Base-by-base conservation (phyloP, 2,113 vertebrate genomes). In the Hydrolagus affinis region DNA sequence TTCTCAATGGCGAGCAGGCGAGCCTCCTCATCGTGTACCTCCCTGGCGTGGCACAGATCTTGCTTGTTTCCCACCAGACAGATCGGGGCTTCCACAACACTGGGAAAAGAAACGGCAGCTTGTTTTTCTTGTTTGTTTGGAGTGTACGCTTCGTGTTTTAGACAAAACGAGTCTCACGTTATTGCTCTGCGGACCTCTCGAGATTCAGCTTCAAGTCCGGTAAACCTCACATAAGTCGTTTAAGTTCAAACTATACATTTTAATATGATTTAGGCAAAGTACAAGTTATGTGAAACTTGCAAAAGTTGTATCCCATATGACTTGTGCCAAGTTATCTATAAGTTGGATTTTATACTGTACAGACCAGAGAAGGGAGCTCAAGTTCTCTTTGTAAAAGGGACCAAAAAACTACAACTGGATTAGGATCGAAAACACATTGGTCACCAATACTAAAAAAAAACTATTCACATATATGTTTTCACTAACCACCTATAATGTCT, bases 11-110 rank as follows among this genome's bases (percentile, higher is more conserved):
- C 91, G 72, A 94, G 89, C 76, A 88, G 59, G 32, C 89, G 90
- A 19, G 88, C 93, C 60, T 94, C 93, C n/a, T 93, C 93, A 85
- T 93, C 92, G 0, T 85, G 60, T 30, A 94, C 92, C 90, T 94
- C 91, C 28, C 92, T 88, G 80, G 87, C 90, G 66, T 94, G 92
- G 86, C 92, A 93, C 77, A 94, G 90, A 88, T 94, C 93, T 89
- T 91, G 92, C 86, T 94, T 94, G 90, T 94, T 94, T 0, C 92
- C 94, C 86, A 94, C 87, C 86, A 94, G 92, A 64, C 91, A 93
- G 69, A 94, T 89, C 0, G 93, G 91, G 11, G 92, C 90, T 0
- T 90, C 90, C 69, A 10, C 1, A 64, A 92, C 90, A 86, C 93
- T 94, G 89, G 73, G 73, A 73, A 77, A 73, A 9, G 76, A 19